Percentiles rank a stretch among this genome's conserved stretches.
These are phyloP conservation scores for Lithophane semibrunnea DNA, from an alignment of 2,888 invertebrate genomes.

Conservation along the genomic window DNA sequence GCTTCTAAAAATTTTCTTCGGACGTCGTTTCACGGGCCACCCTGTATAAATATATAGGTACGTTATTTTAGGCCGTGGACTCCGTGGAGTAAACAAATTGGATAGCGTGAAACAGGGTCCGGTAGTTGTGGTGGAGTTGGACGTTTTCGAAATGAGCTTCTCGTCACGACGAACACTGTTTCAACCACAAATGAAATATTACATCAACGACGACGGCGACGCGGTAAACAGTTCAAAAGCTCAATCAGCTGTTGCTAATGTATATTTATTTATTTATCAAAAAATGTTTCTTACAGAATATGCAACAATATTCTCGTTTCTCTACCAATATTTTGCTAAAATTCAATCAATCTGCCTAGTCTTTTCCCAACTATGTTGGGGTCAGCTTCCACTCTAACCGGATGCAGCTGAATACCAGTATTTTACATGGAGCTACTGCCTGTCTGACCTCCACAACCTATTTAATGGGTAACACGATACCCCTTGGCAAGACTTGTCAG, in stretches of 20 bases:
- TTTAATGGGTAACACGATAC: too few species aligned
- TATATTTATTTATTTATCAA: neutral
- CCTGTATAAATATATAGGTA: neutral
- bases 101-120: neutral
- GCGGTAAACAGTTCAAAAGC: neutral
- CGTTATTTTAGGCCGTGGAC: neutral
- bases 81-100: neutral
- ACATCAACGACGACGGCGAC: neutral
- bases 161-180: neutral
- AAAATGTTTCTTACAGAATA: neutral
- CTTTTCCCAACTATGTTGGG: too few species aligned
- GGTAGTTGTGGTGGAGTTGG: neutral
- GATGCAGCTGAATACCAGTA: too few species aligned
- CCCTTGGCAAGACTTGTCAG: too few species aligned
- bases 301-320: neutral
- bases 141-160: slow-evolving; percentile 1
- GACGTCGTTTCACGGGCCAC: neutral
- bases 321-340: neutral
- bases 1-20: neutral
- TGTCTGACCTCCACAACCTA: too few species aligned
- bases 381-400: too few species aligned
- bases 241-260: neutral
- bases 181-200: neutral
- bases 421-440: too few species aligned
- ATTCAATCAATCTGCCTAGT: neutral